phyloP scores from a whole-genome alignment of 1,140 invertebrate genomes.

The Drosophila sp. region DNA sequence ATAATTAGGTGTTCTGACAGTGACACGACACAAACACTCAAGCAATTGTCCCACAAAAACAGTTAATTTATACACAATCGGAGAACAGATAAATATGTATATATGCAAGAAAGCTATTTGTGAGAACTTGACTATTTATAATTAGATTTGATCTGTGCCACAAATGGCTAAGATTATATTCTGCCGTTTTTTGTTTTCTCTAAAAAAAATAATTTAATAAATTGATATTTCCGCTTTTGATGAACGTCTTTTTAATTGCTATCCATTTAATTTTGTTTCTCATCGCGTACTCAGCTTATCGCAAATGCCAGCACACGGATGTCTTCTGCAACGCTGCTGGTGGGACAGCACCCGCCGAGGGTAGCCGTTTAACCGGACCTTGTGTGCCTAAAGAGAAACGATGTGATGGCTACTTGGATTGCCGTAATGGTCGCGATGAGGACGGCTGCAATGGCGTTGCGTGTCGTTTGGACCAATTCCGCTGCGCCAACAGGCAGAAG shows the following conservation, averaged over 20 bases:
- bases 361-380: slow-evolving; percentile 87
- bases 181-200: too few species aligned
- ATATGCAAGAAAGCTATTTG: too few species aligned
- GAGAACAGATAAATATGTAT: too few species aligned
- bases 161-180: too few species aligned
- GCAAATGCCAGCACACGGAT: slow-evolving; percentile 93
- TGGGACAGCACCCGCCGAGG: slow-evolving; percentile 81
- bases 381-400: slow-evolving; percentile 94
- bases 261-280: not conserved
- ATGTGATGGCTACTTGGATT: slow-evolving; percentile 95
- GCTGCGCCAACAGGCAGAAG: slow-evolving; percentile 92
- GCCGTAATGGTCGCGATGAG: slow-evolving; percentile 94
- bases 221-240: not conserved
- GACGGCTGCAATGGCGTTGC: slow-evolving; percentile 90
- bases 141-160: too few species aligned
- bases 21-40: slow-evolving; percentile 12
- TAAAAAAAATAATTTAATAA: too few species aligned
- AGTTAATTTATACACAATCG: slow-evolving; percentile 46
- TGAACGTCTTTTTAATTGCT: not conserved
- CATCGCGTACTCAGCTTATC: slow-evolving; percentile 88
- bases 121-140: too few species aligned
- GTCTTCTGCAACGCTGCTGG: slow-evolving; percentile 89
- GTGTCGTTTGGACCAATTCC: slow-evolving; percentile 94
- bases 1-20: slow-evolving; percentile 49
- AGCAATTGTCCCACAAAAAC: slow-evolving; percentile 14